Evolutionary conservation across 23 tunicate genomes (phyloP).

Genomic region (Aplidium turbinatum): DNA sequence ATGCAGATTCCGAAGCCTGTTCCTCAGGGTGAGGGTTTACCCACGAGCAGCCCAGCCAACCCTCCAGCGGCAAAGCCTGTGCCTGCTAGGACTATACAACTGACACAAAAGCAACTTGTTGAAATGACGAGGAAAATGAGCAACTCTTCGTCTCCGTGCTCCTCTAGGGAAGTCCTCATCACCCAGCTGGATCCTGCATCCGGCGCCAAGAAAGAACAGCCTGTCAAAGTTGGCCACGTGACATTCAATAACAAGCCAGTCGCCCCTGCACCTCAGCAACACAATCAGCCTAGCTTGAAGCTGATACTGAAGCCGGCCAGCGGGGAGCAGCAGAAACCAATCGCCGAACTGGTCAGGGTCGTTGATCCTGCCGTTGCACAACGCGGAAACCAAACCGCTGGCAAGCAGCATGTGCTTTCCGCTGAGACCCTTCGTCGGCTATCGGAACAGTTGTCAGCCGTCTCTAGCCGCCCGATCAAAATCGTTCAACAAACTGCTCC

Average conservation of each 20-base stretch:
- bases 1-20: not conserved
- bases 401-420: constrained; percentile 48
- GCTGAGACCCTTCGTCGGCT: constrained; percentile 49
- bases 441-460: constrained; percentile 67
- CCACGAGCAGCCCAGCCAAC: not conserved
- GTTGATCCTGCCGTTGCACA: not conserved
- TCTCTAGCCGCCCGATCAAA: constrained; percentile 70
- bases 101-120: constrained; percentile 55
- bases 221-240: not conserved
- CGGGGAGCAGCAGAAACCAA: constrained; percentile 19
- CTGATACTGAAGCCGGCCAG: constrained; percentile 48
- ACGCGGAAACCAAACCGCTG: constrained; percentile 1
- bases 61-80: not conserved
- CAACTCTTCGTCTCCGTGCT: not conserved
- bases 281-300: constrained; percentile 43
- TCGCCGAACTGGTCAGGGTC: constrained; percentile 21
- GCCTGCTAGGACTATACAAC: constrained; percentile 49
- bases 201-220: not conserved
- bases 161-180: constrained; percentile 23
- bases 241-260: not conserved
- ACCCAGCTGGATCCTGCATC: constrained; percentile 6
- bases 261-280: not conserved
- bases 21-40: not conserved
- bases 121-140: constrained; percentile 45
- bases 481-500: constrained; percentile 75